Base-by-base conservation (phyloP, 1,140 invertebrate species). In the Sminthurides bifidus region DNA sequence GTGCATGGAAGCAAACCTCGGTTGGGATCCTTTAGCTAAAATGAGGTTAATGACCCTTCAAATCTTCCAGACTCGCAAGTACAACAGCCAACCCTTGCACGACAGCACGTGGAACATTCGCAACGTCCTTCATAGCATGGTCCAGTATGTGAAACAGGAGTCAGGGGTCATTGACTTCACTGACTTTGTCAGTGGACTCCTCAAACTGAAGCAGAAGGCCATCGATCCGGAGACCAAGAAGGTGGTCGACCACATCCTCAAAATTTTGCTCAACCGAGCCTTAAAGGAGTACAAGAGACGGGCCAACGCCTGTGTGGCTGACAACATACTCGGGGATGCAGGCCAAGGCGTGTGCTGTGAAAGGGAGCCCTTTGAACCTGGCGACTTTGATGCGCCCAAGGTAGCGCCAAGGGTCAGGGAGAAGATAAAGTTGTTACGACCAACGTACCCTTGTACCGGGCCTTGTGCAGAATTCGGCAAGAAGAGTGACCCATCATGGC, bases 61-160 rank as follows among this genome's bases (percentile, higher is more conserved):
- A 35, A 45, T 53, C 12, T 56, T 49, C 17, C 24, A 56, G 54
- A 38, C 26, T 3, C 12, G 48, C n/a, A 10, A 24, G 27, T 21
- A 51, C 31, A 12, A 23, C 8, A 19, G 31, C 23, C 23, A 49
- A 17, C 5, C 17, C 5, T 10, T 31, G 19, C 54, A 56, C 31
- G 12, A 29, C 6, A 56, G 54, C 23, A 19, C 54, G 3, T 56
- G 54, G 54, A 26, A 45, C 30, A 26, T 56, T 49, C 44, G 54
- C 19, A 56, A 37, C 19, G 38, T 31, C 38, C n/a, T 56, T 5
- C 43, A 40, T 5, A 31, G 17, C 3, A 19, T 27, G 27, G 17
- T 49, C 8, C 33, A 45, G 10, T 46, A 26, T 41, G 21, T 58
- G 10, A 35, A 43, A 48, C n/a, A 26, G 14, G 23, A 41, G 19